Base-by-base conservation (phyloP, 2,113 vertebrate genomes). In the Gambusia holbrooki region DNA sequence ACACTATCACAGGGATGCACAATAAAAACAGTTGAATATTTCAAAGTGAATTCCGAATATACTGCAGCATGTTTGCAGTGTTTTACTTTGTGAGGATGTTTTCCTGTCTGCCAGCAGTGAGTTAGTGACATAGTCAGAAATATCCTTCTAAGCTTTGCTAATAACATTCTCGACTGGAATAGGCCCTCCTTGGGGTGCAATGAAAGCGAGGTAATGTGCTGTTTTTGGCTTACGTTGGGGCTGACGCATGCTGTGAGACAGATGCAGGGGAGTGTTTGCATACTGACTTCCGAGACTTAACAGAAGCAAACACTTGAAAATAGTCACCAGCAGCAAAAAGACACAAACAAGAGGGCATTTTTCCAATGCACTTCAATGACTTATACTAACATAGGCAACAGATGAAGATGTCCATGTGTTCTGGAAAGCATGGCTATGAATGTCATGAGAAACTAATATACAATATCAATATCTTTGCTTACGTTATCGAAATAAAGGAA, bases 171-270 rank as follows among this genome's bases (percentile, higher is more conserved):
- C 25, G 0, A 74, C 75, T 79, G 81, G 73, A 84, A 76, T 61
- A 33, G 76, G 61, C 54, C 69, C 70, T 89, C 88, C 84, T 89
- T 40, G 13, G 84, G 90, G 84, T 87, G 79, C 81, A 84, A 83
- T 87, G 80, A 87, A 82, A 77, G 62, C 71, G 61, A 74, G 77
- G 72, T 90, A 86, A 91, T 90, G 81, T 91, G 87, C 86, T 88
- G 58, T 77, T 87, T 86, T 89, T 89, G 88, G 87, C 86, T 81
- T 28, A 54, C 4, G 77, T 66, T 45, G 1, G 25, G 54, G 29
- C 71, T 25, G 68, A 83, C 76, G 17, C 78, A 80, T 42, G 74
- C 85, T 85, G 82, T 70, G 88, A 85, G 60, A 84, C 40, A 67
- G 74, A 88, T 83, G 77, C 79, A 69, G 76, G 72, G 54, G 54